These are phyloP conservation scores for Drosophila yakuba DNA, from an alignment of 1,140 invertebrate species.

Conservation along the genomic window DNA sequence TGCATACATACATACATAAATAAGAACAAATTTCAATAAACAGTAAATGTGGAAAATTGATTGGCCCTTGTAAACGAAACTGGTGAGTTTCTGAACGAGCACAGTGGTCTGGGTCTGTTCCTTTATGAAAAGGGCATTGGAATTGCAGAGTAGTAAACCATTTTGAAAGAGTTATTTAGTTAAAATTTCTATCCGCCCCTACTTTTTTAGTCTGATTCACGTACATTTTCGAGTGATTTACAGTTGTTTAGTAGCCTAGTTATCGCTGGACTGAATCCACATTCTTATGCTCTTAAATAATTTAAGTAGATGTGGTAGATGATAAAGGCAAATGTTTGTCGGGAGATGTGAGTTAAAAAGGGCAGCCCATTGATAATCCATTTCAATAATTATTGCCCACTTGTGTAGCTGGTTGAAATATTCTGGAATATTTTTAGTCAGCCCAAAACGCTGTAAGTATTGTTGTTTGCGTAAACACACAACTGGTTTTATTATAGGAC, in stretches of 20 bases:
- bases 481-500: slow-evolving; percentile 29
- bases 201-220: too few relatives aligned
- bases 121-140: not conserved
- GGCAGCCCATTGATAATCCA: not conserved
- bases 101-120: not conserved
- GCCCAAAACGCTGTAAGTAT: not conserved
- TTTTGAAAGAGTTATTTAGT: too few relatives aligned
- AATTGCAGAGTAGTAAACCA: too few relatives aligned
- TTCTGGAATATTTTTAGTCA: not conserved
- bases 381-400: slow-evolving; percentile 4
- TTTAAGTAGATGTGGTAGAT: not conserved
- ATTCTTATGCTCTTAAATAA: not conserved
- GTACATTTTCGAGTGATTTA: too few relatives aligned
- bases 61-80: slow-evolving; percentile 23
- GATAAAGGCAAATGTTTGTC: not conserved
- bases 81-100: not conserved
- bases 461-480: slow-evolving; percentile 15
- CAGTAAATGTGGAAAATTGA: slow-evolving; percentile 33
- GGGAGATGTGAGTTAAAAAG: not conserved
- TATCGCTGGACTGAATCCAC: not conserved
- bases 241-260: not conserved
- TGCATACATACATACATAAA: slow-evolving; percentile 2
- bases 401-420: not conserved
- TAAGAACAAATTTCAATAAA: slow-evolving; percentile 33
- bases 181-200: not conserved